Evolutionary conservation across 2,888 invertebrate species (phyloP), one percentile per base, ranked within the genome.

Genomic region (Drosophila anomalipes): DNA sequence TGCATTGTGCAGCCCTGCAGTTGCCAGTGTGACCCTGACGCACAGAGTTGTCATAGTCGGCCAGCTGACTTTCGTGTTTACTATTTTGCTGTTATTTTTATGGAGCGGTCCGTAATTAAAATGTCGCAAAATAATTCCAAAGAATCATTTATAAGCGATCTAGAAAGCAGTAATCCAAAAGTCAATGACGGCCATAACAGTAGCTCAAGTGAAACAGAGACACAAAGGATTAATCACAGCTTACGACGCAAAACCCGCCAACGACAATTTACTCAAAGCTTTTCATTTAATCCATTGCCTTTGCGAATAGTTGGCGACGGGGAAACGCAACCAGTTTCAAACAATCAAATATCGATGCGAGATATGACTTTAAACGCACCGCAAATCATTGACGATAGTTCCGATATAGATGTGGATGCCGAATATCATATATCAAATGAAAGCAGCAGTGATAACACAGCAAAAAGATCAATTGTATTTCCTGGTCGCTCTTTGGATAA

Each of bases 351-450:
- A 57, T 68, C 67, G 7, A 51, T 57, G 6, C 78, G 88, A 5
- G 78, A 89, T 52, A 33, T 89, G 26, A 81, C 74, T 9, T 51
- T 89, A 35, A 65, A 39, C 0, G 68, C 64, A 4, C 41, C 81
- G 2, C 84, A 79, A 51, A 54, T 81, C 28, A 83, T 89, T 57
- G 74, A 74, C 3, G 89, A 86, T 30, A 60, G 49, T 14, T 75
- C 85, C 19, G 85, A 87, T 30, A 59, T 61, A 7, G 78, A 82
- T 51, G 54, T 65, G 41, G 85, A 87, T 26, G 62, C 81, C 0
- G 88, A 89, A 33, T 69, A 66, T 12, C 77, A 89, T 56, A 89
- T 86, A 51, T 87, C 90, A 0, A 66, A 73, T 58, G 90, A 78
- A n/a, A 87, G 82, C 54, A 89, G 86, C 54, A 87, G 63, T 22